Evolutionary conservation across 2,797 vertebrate species (phyloP).

Genomic region (Acrocephalus scirpaceus): DNA sequence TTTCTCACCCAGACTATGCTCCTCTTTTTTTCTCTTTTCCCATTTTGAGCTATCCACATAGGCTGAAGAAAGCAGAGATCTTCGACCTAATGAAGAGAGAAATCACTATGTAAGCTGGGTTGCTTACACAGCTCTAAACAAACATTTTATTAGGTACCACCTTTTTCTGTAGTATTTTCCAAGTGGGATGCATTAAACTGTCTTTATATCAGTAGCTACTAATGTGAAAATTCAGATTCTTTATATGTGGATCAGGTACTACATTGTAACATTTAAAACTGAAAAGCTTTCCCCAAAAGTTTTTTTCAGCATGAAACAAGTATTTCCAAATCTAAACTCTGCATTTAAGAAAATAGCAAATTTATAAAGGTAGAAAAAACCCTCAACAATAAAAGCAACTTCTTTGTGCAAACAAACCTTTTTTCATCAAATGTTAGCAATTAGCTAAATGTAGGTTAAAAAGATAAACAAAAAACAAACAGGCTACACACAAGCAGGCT

Average conservation of each 20-base stretch:
- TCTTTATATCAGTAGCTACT: neutral
- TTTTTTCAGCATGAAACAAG: neutral
- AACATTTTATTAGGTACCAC: neutral
- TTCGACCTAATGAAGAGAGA: constrained; percentile 70
- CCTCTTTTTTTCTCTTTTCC: constrained; percentile 78
- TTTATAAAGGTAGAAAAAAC: neutral
- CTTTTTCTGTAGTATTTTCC: neutral
- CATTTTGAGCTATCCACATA: constrained; percentile 78
- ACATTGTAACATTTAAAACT: neutral
- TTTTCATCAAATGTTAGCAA: neutral
- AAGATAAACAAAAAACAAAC: neutral
- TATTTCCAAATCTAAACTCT: neutral
- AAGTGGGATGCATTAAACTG: neutral
- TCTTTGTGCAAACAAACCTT: neutral
- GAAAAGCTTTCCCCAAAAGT: neutral
- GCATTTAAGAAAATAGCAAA: neutral
- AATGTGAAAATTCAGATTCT: neutral
- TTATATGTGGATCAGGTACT: neutral
- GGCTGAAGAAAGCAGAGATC: constrained; percentile 77
- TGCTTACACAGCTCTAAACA: neutral
- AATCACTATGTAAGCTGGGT: neutral
- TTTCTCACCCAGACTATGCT: constrained; percentile 74
- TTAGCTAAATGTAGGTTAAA: neutral
- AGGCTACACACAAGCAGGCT: neutral
- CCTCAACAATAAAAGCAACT: neutral